A percentile compares a stretch with the other conserved stretches of the same genome.
These are phyloP conservation scores for Diploptera punctata DNA, from an alignment of 2,888 invertebrate genomes.

Conservation along the genomic window DNA sequence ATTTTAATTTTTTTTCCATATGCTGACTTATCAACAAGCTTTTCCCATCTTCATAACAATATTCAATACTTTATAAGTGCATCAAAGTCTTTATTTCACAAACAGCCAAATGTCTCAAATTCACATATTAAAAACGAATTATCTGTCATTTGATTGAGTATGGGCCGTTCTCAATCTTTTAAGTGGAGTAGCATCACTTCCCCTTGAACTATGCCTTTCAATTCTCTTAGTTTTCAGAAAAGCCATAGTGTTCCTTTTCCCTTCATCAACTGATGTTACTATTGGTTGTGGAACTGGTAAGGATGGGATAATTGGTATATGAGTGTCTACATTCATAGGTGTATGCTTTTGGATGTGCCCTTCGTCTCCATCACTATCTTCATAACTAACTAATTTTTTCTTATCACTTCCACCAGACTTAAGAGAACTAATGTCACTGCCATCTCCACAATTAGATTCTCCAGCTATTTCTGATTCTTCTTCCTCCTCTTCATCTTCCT, in stretches of 20 bases:
- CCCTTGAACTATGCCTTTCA: constrained; percentile 17
- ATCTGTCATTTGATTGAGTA: constrained; percentile 17
- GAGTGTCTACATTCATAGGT: not conserved
- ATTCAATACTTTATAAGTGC: too few species aligned
- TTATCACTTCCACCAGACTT: constrained; percentile 1
- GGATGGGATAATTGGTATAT: too few species aligned
- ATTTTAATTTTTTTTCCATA: too few species aligned
- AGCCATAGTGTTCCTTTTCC: constrained; percentile 16
- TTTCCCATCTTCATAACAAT: too few species aligned
- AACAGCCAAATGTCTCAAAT: not conserved
- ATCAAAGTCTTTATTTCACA: not conserved
- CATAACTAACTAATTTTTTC: constrained; percentile 8
- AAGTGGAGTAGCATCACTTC: constrained; percentile 10
- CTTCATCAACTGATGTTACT: not conserved
- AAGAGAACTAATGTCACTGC: not conserved
- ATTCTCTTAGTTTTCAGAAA: constrained; percentile 30
- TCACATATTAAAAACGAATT: constrained; percentile 12
- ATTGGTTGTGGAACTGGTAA: too few species aligned
- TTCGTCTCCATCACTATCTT: constrained; percentile 11
- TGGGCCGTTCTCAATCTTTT: constrained; percentile 21
- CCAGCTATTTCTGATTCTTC: not conserved
- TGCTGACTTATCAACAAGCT: too few species aligned
- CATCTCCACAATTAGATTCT: not conserved
- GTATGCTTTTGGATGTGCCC: not conserved
- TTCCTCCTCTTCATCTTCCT: constrained; percentile 7